Conservation (phyloP, 2,113 vertebrate species). For the Copsychus sechellarum region DNA sequence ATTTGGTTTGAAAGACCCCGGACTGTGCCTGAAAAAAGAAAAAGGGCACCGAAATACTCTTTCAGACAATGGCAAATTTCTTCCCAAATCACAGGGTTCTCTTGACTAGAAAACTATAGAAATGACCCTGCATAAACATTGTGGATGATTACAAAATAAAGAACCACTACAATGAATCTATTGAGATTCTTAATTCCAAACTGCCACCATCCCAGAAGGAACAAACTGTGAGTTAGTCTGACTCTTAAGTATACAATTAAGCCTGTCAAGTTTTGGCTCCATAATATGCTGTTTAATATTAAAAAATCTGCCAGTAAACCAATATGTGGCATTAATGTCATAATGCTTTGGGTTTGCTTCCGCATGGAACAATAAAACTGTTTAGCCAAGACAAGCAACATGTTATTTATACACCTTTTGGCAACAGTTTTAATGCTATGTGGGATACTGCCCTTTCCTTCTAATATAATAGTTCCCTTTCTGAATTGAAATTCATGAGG, state of each 20-base stretch:
- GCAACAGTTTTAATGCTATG: neutral
- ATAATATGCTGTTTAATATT: slow-evolving; percentile 60
- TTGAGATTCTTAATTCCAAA: slow-evolving; percentile 53
- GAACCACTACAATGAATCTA: slow-evolving; percentile 34
- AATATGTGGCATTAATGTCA: slow-evolving; percentile 10
- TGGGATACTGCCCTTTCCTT: neutral
- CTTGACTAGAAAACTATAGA: neutral
- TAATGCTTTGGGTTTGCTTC: slow-evolving; percentile 13
- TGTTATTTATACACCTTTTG: neutral
- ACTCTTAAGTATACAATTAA: slow-evolving; percentile 66
- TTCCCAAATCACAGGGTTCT: neutral
- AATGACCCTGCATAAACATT: slow-evolving; percentile 19
- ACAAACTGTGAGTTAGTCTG: slow-evolving; percentile 49
- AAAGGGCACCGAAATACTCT: neutral
- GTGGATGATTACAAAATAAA: slow-evolving; percentile 46
- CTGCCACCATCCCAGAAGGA: slow-evolving; percentile 28
- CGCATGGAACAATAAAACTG: slow-evolving; percentile 23
- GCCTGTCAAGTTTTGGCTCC: slow-evolving; percentile 28
- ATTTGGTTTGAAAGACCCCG: neutral
- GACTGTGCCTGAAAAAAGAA: neutral
- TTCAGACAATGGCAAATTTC: neutral
- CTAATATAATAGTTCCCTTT: neutral
- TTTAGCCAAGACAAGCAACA: slow-evolving; percentile 14
- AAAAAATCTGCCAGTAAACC: slow-evolving; percentile 52
- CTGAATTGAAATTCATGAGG: neutral